Percentiles rank a stretch among this genome's conserved stretches.
Conservation (phyloP, 1,140 invertebrate species). For the Plectrocnemia conspersa region DNA sequence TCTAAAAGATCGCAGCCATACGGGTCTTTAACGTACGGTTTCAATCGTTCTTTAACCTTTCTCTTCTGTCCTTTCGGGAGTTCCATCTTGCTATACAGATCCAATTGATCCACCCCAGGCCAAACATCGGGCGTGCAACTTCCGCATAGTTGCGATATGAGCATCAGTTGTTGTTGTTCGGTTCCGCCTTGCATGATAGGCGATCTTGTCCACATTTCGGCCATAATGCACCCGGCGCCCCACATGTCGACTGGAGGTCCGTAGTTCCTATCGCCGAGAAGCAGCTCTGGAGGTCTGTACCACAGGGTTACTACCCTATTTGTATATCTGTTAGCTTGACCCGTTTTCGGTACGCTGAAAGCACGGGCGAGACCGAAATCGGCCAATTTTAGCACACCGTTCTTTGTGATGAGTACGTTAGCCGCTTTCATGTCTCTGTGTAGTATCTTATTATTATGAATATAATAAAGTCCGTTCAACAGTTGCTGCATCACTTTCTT, state of each 20-base stretch:
- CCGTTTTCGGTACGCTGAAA: constrained; percentile 84
- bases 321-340: constrained; percentile 67
- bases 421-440: constrained; percentile 99
- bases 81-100: constrained; percentile 88
- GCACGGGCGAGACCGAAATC: constrained; percentile 90
- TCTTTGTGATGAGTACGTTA: constrained; percentile 96
- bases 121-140: constrained; percentile 91
- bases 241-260: constrained; percentile 96
- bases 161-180: constrained; percentile 91
- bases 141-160: constrained; percentile 95
- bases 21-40: constrained; percentile 88
- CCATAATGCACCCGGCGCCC: constrained; percentile 99
- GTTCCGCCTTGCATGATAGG: constrained; percentile 88
- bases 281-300: constrained; percentile 84
- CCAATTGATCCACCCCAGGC: constrained; percentile 91
- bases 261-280: constrained; percentile 90
- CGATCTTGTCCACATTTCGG: constrained; percentile 97
- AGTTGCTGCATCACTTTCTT: constrained; percentile 98
- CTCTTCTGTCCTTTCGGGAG: constrained; percentile 87
- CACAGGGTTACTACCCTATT: constrained; percentile 97
- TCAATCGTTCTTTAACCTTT: constrained; percentile 85
- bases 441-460: constrained; percentile 93
- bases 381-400: constrained; percentile 87
- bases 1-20: constrained; percentile 92
- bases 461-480: constrained; percentile 94